Base-by-base conservation (phyloP, 2,888 invertebrate species). In the Toxonevra muliebris region DNA sequence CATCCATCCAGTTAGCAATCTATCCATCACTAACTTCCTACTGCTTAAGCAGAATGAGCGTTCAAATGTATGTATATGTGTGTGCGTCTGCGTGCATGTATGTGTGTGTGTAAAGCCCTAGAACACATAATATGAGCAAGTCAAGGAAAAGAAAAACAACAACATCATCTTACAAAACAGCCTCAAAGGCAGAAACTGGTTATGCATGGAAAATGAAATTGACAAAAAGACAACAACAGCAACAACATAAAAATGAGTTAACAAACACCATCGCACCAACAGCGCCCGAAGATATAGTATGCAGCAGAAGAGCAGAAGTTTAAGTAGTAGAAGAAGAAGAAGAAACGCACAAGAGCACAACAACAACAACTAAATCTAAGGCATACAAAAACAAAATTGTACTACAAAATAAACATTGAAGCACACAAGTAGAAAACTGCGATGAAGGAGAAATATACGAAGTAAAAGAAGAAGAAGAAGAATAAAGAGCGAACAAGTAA, bases 171-270 rank as follows among this genome's bases (percentile, higher is more conserved):
- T n/a, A 15, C 15, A 40, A 20, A 45, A 48, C 50, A 61, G 61
- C 61, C 61, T 61, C 61, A 61, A 61, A 48, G 61, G 57, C 64
- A 52, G 20, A 61, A 66, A 66, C 66, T 61, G 62, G 66, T 66
- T 66, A 57, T 66, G 66, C 62, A 66, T 66, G 61, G 61, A 52
- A 61, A 61, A 61, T 61, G 53, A 61, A 61, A 61, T 61, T 61
- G 61, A 61, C 61, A 61, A 61, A 61, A 61, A 19, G 42, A 54
- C 41, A 42, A 62, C 53, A 62, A 45, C n/a, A 62, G 52, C 52
- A 62, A 54, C 52, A 62, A 30, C 17, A 54, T 62, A 43, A 42
- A 62, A 62, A 40, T 54, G 43, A 52, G 40, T 54, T 50, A 62
- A 62, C 53, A 53, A 54, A 62, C 42, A 15, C 13, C 48, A 48